Evolutionary conservation across 2,888 invertebrate species (phyloP).

Genomic region (Antheraea assamensis): DNA sequence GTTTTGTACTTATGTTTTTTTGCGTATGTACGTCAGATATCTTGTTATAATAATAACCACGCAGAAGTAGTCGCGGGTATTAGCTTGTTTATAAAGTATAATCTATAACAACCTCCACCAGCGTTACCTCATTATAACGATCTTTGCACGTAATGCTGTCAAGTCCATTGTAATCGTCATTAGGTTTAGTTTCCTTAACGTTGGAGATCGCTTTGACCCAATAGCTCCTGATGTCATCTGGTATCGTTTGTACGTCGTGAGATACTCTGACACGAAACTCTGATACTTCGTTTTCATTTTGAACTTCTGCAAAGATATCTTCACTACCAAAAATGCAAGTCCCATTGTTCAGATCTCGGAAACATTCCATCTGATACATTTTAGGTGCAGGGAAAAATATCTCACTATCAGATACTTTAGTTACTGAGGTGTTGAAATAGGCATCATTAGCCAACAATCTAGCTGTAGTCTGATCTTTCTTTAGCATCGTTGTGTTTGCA

Average conservation of each 20-base stretch:
- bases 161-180: slow-evolving; percentile 54
- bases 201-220: slow-evolving; percentile 60
- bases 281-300: slow-evolving; percentile 43
- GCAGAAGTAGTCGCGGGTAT: too few species aligned
- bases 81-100: neutral
- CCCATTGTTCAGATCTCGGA: slow-evolving; percentile 59
- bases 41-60: too few species aligned
- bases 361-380: slow-evolving; percentile 70
- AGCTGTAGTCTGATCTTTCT: slow-evolving; percentile 77
- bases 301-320: slow-evolving; percentile 56
- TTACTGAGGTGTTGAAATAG: slow-evolving; percentile 80
- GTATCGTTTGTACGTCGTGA: slow-evolving; percentile 53
- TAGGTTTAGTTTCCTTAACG: slow-evolving; percentile 46
- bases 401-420: slow-evolving; percentile 77
- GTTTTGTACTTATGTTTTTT: too few species aligned
- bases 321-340: slow-evolving; percentile 64
- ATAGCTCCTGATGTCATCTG: slow-evolving; percentile 54
- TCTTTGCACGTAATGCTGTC: slow-evolving; percentile 62
- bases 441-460: slow-evolving; percentile 81
- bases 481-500: slow-evolving; percentile 52
- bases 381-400: slow-evolving; percentile 85
- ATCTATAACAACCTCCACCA: neutral
- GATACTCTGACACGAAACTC: slow-evolving; percentile 59
- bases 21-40: too few species aligned
- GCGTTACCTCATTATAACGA: slow-evolving; percentile 53